Conservation (phyloP, 2,797 vertebrate genomes). For the Ficedula albicollis region DNA sequence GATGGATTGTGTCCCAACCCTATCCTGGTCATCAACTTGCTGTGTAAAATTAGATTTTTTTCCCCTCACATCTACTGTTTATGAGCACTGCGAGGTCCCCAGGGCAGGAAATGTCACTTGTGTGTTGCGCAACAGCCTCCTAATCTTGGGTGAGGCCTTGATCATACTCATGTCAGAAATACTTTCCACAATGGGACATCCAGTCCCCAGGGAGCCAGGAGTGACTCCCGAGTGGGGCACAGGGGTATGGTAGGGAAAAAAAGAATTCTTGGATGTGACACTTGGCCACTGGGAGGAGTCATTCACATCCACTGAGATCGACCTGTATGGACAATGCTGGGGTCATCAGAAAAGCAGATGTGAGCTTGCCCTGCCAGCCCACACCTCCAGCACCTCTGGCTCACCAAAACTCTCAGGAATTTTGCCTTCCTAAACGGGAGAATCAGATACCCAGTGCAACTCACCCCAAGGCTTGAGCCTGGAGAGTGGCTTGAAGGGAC, state of each 20-base stretch:
- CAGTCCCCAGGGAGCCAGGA: not conserved
- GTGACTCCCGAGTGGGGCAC: not conserved
- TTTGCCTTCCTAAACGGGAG: not conserved
- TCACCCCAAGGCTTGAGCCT: not conserved
- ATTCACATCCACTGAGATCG: not conserved
- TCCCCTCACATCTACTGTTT: not conserved
- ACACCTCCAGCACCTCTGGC: not conserved
- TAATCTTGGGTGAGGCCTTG: slow-evolving; percentile 53
- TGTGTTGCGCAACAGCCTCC: slow-evolving; percentile 10
- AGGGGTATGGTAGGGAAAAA: not conserved
- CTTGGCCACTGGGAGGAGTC: not conserved
- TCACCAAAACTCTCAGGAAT: not conserved
- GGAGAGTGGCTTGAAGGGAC: not conserved
- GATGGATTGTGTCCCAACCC: not conserved
- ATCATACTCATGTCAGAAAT: slow-evolving; percentile 19
- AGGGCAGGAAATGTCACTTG: slow-evolving; percentile 17
- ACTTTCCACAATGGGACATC: slow-evolving; percentile 39
- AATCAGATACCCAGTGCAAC: not conserved
- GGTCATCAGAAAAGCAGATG: not conserved
- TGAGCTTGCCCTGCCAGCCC: not conserved
- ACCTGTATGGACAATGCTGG: not conserved
- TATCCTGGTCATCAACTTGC: not conserved
- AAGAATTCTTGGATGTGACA: not conserved
- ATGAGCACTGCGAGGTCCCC: not conserved
- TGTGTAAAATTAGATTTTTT: not conserved